phyloP scores from a whole-genome alignment of 2,797 vertebrate species.

The Periophthalmus magnuspinnatus region DNA sequence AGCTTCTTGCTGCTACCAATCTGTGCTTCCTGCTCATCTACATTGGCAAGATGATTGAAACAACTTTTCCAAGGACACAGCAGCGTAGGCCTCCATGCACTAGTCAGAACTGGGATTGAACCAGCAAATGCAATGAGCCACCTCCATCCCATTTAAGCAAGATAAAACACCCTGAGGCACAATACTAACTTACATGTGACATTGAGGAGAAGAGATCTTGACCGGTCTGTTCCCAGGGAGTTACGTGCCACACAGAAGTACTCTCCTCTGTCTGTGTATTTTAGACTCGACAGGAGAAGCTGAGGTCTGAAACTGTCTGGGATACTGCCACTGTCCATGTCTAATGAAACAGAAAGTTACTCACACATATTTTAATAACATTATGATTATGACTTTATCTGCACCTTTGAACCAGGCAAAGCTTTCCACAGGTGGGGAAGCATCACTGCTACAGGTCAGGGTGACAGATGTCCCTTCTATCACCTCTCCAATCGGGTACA shows the following conservation, averaged over 20 bases:
- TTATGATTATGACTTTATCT: background rate
- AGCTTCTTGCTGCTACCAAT: too few relatives aligned
- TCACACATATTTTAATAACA: background rate
- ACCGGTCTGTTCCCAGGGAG: conserved; percentile 76
- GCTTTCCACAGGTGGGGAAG: conserved; percentile 77
- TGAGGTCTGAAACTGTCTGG: conserved; percentile 78
- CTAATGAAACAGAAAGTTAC: conserved; percentile 32
- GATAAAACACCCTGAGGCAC: background rate
- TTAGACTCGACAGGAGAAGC: conserved; percentile 68
- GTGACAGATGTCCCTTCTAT: conserved; percentile 69
- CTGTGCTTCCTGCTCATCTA: too few relatives aligned
- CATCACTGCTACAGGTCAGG: conserved; percentile 76
- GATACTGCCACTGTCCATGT: conserved; percentile 76
- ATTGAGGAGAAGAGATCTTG: conserved; percentile 70
- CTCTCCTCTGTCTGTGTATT: conserved; percentile 73
- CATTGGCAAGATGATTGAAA: too few relatives aligned
- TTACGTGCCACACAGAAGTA: conserved; percentile 80
- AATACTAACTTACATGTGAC: conserved; percentile 70
- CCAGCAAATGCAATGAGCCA: too few relatives aligned
- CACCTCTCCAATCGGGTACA: conserved; percentile 57
- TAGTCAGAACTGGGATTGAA: background rate
- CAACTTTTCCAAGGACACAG: background rate
- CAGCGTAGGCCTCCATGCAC: background rate
- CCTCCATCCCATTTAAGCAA: background rate
- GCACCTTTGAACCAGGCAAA: conserved; percentile 80